Percentiles rank a stretch among this genome's conserved stretches.
These are phyloP conservation scores for Carabus problematicus DNA, from an alignment of 2,888 invertebrate genomes.

Conservation along the genomic window DNA sequence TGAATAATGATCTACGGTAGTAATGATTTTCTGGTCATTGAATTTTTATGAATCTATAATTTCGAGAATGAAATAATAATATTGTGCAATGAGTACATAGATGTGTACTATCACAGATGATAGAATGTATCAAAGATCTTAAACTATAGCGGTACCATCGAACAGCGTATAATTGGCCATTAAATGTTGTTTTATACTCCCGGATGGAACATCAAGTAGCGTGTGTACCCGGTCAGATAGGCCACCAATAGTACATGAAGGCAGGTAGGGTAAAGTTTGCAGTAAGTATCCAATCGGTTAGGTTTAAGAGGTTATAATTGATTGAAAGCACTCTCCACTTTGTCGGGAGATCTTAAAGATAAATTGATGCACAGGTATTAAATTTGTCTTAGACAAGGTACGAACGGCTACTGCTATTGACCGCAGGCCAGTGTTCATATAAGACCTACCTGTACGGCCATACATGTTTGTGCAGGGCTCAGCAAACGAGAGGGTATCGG, in stretches of 20 bases:
- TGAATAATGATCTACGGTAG: too few species aligned
- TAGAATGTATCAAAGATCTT: slow-evolving; percentile 28
- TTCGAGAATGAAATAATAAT: too few species aligned
- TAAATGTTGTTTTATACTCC: slow-evolving; percentile 44
- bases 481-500: too few species aligned
- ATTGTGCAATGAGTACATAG: too few species aligned
- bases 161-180: slow-evolving; percentile 44
- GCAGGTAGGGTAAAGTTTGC: slow-evolving; percentile 19
- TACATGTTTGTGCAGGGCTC: too few species aligned
- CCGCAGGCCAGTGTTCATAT: slow-evolving; percentile 49
- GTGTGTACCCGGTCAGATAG: too few species aligned
- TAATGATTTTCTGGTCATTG: too few species aligned
- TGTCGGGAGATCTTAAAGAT: slow-evolving; percentile 54
- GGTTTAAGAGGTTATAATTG: slow-evolving; percentile 57
- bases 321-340: slow-evolving; percentile 56
- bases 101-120: too few species aligned
- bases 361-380: slow-evolving; percentile 55
- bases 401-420: slow-evolving; percentile 52
- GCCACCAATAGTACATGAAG: too few species aligned
- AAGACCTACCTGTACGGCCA: not conserved
- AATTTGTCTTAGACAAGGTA: slow-evolving; percentile 54
- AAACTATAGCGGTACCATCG: slow-evolving; percentile 22
- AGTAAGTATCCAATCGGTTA: slow-evolving; percentile 54
- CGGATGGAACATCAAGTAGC: too few species aligned
- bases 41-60: too few species aligned